Evolutionary conservation across 1,140 invertebrate species (phyloP).

Genomic region (Zaprionus ghesquierei): DNA sequence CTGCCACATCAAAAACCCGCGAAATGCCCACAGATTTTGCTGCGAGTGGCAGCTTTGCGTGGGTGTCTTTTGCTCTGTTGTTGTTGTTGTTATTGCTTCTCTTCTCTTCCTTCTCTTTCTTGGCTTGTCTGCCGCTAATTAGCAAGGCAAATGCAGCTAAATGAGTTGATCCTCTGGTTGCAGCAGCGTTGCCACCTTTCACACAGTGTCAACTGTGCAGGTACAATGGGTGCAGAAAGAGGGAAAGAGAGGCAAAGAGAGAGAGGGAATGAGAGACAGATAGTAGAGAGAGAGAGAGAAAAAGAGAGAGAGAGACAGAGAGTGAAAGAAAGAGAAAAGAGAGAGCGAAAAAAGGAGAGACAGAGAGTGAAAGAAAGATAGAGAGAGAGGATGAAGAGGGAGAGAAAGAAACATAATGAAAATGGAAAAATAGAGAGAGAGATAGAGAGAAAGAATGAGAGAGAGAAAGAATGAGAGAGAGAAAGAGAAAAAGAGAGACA

Average conservation of each 20-base stretch:
- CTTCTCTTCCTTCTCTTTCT: neutral
- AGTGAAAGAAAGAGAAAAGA: too few relatives aligned
- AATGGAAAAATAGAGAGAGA: too few relatives aligned
- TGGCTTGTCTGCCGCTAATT: conserved; percentile 48
- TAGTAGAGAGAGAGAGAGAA: too few relatives aligned
- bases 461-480: too few relatives aligned
- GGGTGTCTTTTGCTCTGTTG: conserved; percentile 10
- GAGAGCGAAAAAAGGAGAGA: too few relatives aligned
- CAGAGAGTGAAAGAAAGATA: too few relatives aligned
- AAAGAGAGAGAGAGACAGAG: too few relatives aligned
- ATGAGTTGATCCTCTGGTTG: neutral
- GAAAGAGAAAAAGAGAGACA: too few relatives aligned
- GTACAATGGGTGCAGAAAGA: neutral
- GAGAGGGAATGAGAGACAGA: too few relatives aligned
- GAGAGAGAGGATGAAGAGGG: too few relatives aligned
- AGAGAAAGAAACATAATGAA: too few relatives aligned
- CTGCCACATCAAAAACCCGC: neutral
- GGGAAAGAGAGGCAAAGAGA: neutral
- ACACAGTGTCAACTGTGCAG: conserved; percentile 30
- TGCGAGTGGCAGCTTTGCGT: neutral
- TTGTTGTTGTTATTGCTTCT: conserved; percentile 23
- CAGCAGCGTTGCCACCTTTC: conserved; percentile 16
- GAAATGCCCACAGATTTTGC: neutral
- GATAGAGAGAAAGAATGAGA: too few relatives aligned
- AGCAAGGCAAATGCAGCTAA: conserved; percentile 38